Evolutionary conservation across 2,888 invertebrate genomes (phyloP), one percentile per base, ranked within the genome.

Genomic region (Sarcophaga rosellei): DNA sequence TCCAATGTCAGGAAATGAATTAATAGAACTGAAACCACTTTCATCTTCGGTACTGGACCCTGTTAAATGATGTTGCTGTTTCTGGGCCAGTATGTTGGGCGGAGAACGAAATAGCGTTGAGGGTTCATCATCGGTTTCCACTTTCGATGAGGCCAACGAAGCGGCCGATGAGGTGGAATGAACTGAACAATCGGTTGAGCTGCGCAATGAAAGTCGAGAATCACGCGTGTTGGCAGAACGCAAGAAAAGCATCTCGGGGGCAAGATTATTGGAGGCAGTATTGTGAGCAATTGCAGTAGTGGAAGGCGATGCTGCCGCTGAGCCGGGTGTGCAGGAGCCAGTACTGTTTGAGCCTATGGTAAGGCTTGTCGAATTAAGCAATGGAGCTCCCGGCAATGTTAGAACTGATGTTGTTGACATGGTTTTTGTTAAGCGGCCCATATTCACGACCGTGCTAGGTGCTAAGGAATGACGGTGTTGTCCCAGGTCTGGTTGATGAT

Each of bases 21-120:
- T 97, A 94, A 97, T 96, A 11, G 97, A 97, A 17, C 97, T 97
- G 93, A 97, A 97, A 45, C 97, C 97, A 91, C 97, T 97, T 92
- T 97, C 97, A 89, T 97, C 97, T 91, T 97, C 97, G 1, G 93
- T 93, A 84, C 92, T 92, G 44, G 93, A 93, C 53, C 91, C 90
- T 25, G 88, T 70, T 63, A 86, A 87, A 72, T 78, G 81, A 81
- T 84, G 88, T 11, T 72, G 80, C 74, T 81, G 84, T 62, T 87
- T 89, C 68, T 89, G 87, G 17, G 62, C 17, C 1, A 47, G 87
- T 47, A 76, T 81, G 76, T 85, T 88, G 21, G 88, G 82, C 63
- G 78, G 69, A 44, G 81, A 59, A 20, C 70, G 85, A 21, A 81
- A 81, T 12, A 81, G 76, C 21, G 86, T 80, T 4, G 73, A 63